phyloP scores from a whole-genome alignment of 2,888 invertebrate species.

The Ichneumon xanthorius region DNA sequence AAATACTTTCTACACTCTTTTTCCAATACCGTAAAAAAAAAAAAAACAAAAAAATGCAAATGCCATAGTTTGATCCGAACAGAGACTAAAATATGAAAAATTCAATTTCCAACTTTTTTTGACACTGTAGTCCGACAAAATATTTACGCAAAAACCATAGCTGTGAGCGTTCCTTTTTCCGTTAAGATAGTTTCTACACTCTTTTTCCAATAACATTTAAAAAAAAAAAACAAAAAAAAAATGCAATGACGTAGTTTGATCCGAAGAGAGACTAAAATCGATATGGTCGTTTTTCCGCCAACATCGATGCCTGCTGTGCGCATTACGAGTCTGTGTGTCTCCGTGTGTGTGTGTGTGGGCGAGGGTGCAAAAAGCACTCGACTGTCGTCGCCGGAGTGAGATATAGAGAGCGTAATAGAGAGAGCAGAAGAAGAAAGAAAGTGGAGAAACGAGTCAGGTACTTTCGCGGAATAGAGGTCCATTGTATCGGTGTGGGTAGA shows the following conservation, averaged over 20 bases:
- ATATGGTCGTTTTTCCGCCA: background rate
- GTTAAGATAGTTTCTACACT: too few relatives aligned
- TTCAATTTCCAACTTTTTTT: too few relatives aligned
- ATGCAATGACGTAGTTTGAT: too few relatives aligned
- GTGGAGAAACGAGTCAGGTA: slow-evolving; percentile 32
- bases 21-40: too few relatives aligned
- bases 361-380: slow-evolving; percentile 33
- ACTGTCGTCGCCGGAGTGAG: slow-evolving; percentile 30
- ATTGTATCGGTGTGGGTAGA: slow-evolving; percentile 46
- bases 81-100: too few relatives aligned
- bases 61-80: too few relatives aligned
- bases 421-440: slow-evolving; percentile 36
- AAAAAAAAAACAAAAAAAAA: background rate
- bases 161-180: too few relatives aligned
- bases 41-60: too few relatives aligned
- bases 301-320: slow-evolving; percentile 18
- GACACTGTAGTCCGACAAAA: too few relatives aligned
- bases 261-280: background rate
- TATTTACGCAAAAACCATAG: too few relatives aligned
- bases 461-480: slow-evolving; percentile 53
- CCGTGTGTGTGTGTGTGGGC: background rate
- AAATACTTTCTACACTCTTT: too few relatives aligned
- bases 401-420: slow-evolving; percentile 50
- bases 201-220: too few relatives aligned
- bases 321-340: background rate